Evolutionary conservation across 2,113 vertebrate genomes (phyloP), one percentile per base, ranked within the genome.

Genomic region (Galbula dea): DNA sequence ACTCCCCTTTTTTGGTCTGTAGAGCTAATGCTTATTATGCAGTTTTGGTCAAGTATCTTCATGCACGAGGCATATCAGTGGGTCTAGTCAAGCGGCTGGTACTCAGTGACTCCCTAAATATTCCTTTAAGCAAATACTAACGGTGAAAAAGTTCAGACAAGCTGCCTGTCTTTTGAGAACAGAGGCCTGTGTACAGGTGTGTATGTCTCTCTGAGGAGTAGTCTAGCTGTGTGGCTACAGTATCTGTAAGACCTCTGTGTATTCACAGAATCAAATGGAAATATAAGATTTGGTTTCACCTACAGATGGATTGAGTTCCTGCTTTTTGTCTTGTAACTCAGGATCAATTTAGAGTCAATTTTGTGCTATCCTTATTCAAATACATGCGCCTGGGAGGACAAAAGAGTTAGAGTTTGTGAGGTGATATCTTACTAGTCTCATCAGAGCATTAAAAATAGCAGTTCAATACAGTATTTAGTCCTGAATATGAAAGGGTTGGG

Each of bases 131-230:
- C 12, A 86, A 43, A 7, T 77, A 57, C 9, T 79, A 72, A 45
- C 39, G 63, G 34, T 67, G 63, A 37, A 48, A 80, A 89, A 43
- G 51, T 1, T 4, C 27, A 46, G 43, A 39, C 32, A 52, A 34
- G 11, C 29, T 45, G 34, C 39, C 57, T 55, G 32, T 61, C 19
- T 85, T 81, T 87, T 87, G 58, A 79, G 55, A 87, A 12, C 15
- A 23, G 4, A n/a, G n/a, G 29, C 29, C 36, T 84, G 21, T 9
- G 0, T 58, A 29, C 0, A 1, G 18, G 21, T 66, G 10, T 36
- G 8, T 57, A 85, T 68, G 19, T 82, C 21, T 89, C 39, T 75
- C 48, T 84, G 43, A 86, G 72, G n/a, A 76, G 6, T 29, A 34
- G 17, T 61, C 62, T 51, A 75, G 59, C 7, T 41, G 10, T 3